phyloP scores from a whole-genome alignment of 1,140 invertebrate genomes.

The Helicoverpa zea region DNA sequence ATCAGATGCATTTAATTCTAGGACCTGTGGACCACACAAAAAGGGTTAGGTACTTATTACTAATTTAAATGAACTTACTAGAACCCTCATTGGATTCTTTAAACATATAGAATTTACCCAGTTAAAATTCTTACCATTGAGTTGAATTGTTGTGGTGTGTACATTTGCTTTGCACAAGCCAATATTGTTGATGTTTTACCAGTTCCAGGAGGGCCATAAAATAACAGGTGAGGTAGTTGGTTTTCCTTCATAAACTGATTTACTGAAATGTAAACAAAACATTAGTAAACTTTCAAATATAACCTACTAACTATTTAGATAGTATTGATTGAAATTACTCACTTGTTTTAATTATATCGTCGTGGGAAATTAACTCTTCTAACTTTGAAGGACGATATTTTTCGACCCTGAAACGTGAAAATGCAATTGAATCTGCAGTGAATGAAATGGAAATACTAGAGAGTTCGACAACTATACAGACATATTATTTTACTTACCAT shows the following conservation, averaged over 20 bases:
- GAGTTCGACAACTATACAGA: background rate
- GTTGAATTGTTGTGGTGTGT: constrained; percentile 95
- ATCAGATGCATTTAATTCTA: constrained; percentile 99
- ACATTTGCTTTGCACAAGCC: constrained; percentile 97
- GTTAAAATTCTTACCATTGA: constrained; percentile 91
- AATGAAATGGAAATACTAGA: background rate
- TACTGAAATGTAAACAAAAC: constrained; percentile 89
- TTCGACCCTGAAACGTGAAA: constrained; percentile 94
- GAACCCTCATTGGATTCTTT: too few species aligned
- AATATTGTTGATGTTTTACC: constrained; percentile 99
- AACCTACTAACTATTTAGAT: background rate
- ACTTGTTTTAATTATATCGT: constrained; percentile 99
- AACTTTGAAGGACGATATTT: constrained; percentile 98
- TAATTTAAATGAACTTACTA: too few species aligned
- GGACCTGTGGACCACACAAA: constrained; percentile 87
- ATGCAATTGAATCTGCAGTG: background rate
- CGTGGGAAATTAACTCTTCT: constrained; percentile 98
- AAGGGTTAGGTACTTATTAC: too few species aligned
- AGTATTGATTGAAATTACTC: constrained; percentile 76
- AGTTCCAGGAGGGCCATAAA: constrained; percentile 99
- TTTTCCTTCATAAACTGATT: constrained; percentile 97
- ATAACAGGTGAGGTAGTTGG: constrained; percentile 97
- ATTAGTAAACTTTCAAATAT: constrained; percentile 31
- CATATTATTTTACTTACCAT: constrained; percentile 36
- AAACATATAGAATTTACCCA: too few species aligned